Base-by-base conservation (phyloP, 2,113 vertebrate species). In the Oostethus manadensis region DNA sequence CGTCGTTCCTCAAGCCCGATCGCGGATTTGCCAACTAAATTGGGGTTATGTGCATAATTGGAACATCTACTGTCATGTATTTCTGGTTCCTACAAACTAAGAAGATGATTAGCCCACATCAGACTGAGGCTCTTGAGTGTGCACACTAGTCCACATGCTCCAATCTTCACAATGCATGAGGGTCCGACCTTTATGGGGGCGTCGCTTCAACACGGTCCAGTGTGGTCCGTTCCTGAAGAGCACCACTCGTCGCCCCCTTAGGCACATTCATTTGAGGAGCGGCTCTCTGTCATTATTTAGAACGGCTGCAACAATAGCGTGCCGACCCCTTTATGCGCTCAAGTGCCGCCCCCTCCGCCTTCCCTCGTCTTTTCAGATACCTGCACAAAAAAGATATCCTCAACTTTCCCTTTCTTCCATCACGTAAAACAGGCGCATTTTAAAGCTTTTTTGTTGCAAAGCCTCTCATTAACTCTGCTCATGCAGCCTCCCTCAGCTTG, bases 401-500 rank as follows among this genome's bases (percentile, higher is more conserved):
- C 84, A 89, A 88, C 88, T 87, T 88, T 88, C 82, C 80, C 82
- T 87, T 83, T 74, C 85, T 79, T 70, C 71, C 73, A 77, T 81
- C 80, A 74, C 69, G 74, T 85, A 73, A 74, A 84, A 86, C 84
- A 59, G 81, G 87, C 85, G 87, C 70, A 84, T 84, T 86, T 88
- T 87, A 81, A 87, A 89, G 79, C 85, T 61, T 86, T 86, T 86
- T 85, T 85, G 88, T 88, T 80, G 56, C 57, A 85, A 86, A 89
- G 90, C 88, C 82, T 93, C 94, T 98, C 94, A 97, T 98, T 97
- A 98, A 96, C 95, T 96, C 92, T 72, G 87, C 93, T 94, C 94
- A 92, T 85, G 88, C 89, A 86, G 93, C 89, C 92, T 92, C 81
- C 80, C 88, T 85, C 71, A 72, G 89, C 87, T 92, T 89, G 87